phyloP scores from a whole-genome alignment of 2,797 vertebrate genomes.

The Notolabrus celidotus region DNA sequence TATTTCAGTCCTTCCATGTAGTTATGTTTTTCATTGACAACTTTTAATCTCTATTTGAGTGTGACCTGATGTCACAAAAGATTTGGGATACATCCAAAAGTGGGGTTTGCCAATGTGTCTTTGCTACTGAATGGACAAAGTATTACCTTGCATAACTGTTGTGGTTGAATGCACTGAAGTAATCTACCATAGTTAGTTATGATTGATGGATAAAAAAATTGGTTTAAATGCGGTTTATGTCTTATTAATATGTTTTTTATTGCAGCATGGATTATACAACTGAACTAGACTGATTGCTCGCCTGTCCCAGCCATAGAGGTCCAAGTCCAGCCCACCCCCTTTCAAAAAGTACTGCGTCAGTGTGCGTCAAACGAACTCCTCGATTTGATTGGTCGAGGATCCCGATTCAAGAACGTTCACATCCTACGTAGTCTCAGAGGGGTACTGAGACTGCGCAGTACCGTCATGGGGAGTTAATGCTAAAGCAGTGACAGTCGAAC shows the following conservation, averaged over 20 bases:
- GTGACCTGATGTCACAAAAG: background rate
- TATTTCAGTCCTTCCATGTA: constrained; percentile 17
- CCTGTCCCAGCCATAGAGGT: too few relatives aligned
- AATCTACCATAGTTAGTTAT: background rate
- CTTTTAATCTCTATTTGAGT: background rate
- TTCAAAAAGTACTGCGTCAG: constrained; percentile 64
- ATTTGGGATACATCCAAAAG: background rate
- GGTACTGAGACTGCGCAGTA: constrained; percentile 68
- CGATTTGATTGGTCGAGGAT: constrained; percentile 39
- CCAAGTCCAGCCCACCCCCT: constrained; percentile 20
- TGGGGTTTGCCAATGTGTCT: background rate
- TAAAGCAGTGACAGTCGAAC: constrained; percentile 16
- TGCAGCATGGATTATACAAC: background rate
- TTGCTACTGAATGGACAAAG: background rate
- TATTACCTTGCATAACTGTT: background rate
- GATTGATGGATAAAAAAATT: too few relatives aligned
- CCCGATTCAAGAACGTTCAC: constrained; percentile 7
- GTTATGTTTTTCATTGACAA: background rate
- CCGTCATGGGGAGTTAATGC: constrained; percentile 53
- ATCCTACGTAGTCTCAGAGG: constrained; percentile 62
- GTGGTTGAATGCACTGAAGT: background rate
- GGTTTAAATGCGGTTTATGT: too few relatives aligned
- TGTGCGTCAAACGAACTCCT: constrained; percentile 48
- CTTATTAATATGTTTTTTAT: too few relatives aligned
- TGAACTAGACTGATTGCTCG: background rate